These are phyloP conservation scores for Muschampia plurimacula DNA, from an alignment of 2,888 invertebrate species.

Conservation along the genomic window DNA sequence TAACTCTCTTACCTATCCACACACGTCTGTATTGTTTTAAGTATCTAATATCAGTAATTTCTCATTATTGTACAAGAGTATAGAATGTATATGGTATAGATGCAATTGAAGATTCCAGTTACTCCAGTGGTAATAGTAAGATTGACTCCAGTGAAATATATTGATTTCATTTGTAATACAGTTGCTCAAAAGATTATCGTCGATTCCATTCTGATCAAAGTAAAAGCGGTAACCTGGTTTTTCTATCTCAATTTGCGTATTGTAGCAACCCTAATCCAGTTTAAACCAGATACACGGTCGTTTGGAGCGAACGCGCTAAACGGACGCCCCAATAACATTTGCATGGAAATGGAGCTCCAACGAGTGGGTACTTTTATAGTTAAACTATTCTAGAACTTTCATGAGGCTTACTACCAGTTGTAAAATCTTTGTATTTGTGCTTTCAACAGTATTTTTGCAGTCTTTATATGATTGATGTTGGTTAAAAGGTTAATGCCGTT, in stretches of 20 bases:
- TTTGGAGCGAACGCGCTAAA: conserved; percentile 71
- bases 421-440: not conserved
- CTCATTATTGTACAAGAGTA: no score
- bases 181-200: not conserved
- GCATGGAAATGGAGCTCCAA: conserved; percentile 76
- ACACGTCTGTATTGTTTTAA: no score
- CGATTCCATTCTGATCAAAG: not conserved
- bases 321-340: conserved; percentile 79
- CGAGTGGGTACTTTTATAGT: conserved; percentile 42
- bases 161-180: no score
- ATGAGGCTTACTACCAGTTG: conserved; percentile 19
- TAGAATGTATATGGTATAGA: no score
- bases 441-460: conserved; percentile 26
- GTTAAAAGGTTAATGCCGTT: no score
- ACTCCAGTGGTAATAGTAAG: no score
- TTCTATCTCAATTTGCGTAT: conserved; percentile 41
- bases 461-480: no score
- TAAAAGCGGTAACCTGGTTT: conserved; percentile 16
- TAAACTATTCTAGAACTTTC: conserved; percentile 39
- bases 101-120: no score
- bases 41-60: no score
- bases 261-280: conserved; percentile 75
- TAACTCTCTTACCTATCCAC: no score
- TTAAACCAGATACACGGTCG: conserved; percentile 74
- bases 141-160: no score